Base-by-base conservation (phyloP, 2,888 invertebrate genomes). In the Diarsia dahlii region DNA sequence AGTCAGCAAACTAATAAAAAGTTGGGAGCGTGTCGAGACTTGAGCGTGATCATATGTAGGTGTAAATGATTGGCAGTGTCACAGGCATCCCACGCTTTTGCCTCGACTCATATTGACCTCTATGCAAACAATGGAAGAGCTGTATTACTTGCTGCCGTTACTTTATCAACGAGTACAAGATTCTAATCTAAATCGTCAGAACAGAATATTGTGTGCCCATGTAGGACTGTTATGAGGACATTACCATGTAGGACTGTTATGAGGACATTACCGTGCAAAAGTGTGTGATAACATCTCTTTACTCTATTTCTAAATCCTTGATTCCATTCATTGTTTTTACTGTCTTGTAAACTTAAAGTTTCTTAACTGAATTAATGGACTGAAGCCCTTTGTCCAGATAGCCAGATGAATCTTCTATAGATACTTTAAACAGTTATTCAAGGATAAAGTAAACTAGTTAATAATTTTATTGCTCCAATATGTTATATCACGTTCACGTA, bases 81-180 rank as follows among this genome's bases (percentile, higher is more conserved):
- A 90, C 85, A 85, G 84, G 48, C 89, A 83, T 94, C 95, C 92
- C 95, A 95, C 95, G 95, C 91, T 92, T 91, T 92, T 93, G 89
- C 88, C 82, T 88, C 86, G 80, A 86, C 90, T 89, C 88, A 84
- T 88, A 86, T 88, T 92, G 93, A 92, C 93, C 92, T 91, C 90
- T 84, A 90, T 91, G 91, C 77, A 86, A 91, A 91, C 89, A 91
- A 88, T 88, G 76, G 72, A 78, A 80, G 80, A 86, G 60, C 54
- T 64, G 60, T 78, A 63, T 67, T 76, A 62, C 66, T 56, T 74
- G 77, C 82, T 83, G 84, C 85, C 84, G 85, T 86, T 88, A 86
- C 68, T 48, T 74, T 82, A 73, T 68, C 64, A 79, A 70, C 63
- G 70, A 66, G 74, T 54, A 52, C 52, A 73, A 72, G 71, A 79